These are phyloP conservation scores for Stramonita haemastoma DNA, from an alignment of 2,888 invertebrate species.

Conservation along the genomic window DNA sequence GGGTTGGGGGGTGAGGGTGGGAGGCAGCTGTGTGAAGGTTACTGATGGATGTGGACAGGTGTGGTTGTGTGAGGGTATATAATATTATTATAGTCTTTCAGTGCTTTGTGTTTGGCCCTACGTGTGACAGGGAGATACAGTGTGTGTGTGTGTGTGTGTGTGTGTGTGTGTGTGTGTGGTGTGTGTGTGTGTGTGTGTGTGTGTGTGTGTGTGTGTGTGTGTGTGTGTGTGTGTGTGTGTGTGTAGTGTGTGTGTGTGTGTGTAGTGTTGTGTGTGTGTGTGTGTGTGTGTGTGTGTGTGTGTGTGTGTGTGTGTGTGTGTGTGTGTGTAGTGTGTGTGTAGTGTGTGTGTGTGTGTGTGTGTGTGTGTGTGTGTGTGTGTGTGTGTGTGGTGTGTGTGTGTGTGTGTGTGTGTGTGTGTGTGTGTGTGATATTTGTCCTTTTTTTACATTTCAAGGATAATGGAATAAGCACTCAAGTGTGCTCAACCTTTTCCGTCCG, in stretches of 20 bases:
- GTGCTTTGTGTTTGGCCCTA: too few relatives aligned
- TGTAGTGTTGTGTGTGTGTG: conserved; percentile 1
- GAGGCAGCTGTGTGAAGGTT: too few relatives aligned
- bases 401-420: neutral
- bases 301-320: neutral
- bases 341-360: conserved; percentile 1
- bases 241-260: neutral
- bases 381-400: neutral
- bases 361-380: neutral
- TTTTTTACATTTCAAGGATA: too few relatives aligned
- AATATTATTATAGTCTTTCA: too few relatives aligned
- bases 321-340: neutral
- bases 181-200: neutral
- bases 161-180: neutral
- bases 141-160: conserved; percentile 1
- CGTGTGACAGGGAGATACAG: neutral
- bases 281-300: conserved; percentile 1
- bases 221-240: neutral
- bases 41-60: too few relatives aligned
- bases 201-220: conserved; percentile 1
- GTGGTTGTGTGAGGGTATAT: too few relatives aligned
- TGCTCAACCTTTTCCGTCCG: too few relatives aligned
- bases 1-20: too few relatives aligned
- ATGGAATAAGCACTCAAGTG: too few relatives aligned
- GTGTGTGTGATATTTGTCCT: neutral